Evolutionary conservation across 1,140 invertebrate genomes (phyloP).

Genomic region (Brachionus asplanchnoidis): DNA sequence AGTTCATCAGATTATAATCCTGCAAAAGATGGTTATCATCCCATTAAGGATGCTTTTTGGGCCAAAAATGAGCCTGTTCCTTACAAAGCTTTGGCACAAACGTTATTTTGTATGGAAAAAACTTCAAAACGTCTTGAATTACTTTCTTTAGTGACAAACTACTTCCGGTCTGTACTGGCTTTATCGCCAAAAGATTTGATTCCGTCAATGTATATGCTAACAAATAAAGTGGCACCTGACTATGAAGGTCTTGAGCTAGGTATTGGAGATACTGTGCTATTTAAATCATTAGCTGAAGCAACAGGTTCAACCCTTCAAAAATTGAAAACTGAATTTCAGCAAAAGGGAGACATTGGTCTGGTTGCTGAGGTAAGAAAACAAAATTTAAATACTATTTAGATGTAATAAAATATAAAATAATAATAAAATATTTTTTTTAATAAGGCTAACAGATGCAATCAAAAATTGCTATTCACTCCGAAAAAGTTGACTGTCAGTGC

Average conservation of each 20-base stretch:
- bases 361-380: conserved; percentile 69
- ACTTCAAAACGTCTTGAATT: conserved; percentile 70
- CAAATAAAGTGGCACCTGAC: conserved; percentile 89
- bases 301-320: conserved; percentile 66
- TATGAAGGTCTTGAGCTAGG: conserved; percentile 82
- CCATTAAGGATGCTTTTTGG: conserved; percentile 73
- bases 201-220: conserved; percentile 82
- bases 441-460: conserved; percentile 72
- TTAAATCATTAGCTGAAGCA: conserved; percentile 84
- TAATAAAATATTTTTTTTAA: not conserved
- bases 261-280: conserved; percentile 83
- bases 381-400: not conserved
- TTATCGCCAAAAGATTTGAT: conserved; percentile 81
- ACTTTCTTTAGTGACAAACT: conserved; percentile 87
- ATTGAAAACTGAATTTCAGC: conserved; percentile 73
- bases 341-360: conserved; percentile 81
- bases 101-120: conserved; percentile 43
- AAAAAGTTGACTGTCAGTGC: conserved; percentile 59
- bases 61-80: conserved; percentile 16
- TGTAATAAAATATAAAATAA: no score
- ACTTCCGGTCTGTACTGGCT: conserved; percentile 82
- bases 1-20: conserved; percentile 58
- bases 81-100: conserved; percentile 35
- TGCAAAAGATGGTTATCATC: conserved; percentile 71
- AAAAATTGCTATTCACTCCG: conserved; percentile 74